Base-by-base conservation (phyloP, 1,140 invertebrate species). In the Platorchestia sp. region DNA sequence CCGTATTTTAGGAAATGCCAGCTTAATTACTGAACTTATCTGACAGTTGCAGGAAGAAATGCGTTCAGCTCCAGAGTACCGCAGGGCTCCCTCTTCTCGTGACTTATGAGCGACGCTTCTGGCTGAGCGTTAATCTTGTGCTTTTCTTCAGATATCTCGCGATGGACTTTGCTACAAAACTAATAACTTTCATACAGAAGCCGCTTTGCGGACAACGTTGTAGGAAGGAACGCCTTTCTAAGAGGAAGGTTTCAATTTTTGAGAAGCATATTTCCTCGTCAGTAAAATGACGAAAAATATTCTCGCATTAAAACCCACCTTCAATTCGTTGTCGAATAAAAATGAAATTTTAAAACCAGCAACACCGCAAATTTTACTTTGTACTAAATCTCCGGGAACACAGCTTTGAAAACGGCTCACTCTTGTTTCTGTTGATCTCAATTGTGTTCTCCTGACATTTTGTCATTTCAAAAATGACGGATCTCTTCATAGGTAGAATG, bases 11-110 rank as follows among this genome's bases (percentile, higher is more conserved):
- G 87, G 43, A 44, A 89, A 89, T 89, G 87, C 87, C 87, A 44
- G n/a, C 87, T 89, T 89, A 89, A 89, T 89, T 89, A 89, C 87
- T 89, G 87, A 89, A 89, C 7, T 89, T 89, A 89, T 89, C 87
- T 89, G 87, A 89, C 87, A 89, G 87, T 44, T 44, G 87, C 87
- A 89, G 87, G 41, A 89, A 89, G 87, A 89, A 89, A 89, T 89
- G 41, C 43, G 87, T 89, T 44, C 87, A 42, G 87, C 87, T 14
- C 87, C 43, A 89, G 87, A 7, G 87, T 44, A 42, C 41, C 87
- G n/a, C 87, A 44, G 43, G 87, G 43, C n/a, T 89, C 87, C 43
- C 87, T 44, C 87, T 89, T 89, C n/a, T 19, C 7, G 41, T 89
- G 87, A 89, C 41, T 89, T 89, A 89, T 89, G 87, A 89, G 87